These are phyloP conservation scores for Strix uralensis DNA, from an alignment of 2,113 vertebrate genomes.

Conservation along the genomic window DNA sequence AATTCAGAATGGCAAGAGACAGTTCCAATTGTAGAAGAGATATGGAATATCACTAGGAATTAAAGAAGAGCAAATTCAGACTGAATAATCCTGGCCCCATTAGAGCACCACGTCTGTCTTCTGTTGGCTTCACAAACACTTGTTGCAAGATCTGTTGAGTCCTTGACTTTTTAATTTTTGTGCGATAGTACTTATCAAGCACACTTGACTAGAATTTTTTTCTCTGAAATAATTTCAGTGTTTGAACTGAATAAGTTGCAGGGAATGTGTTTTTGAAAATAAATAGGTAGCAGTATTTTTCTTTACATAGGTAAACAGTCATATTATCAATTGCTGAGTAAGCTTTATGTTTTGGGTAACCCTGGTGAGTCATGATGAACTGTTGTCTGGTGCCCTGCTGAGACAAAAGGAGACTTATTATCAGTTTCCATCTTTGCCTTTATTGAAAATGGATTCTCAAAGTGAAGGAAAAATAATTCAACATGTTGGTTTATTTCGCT, in stretches of 20 bases:
- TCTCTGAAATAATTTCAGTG: neutral
- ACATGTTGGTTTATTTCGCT: neutral
- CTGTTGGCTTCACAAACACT: neutral
- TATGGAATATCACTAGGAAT: neutral
- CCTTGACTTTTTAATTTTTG: neutral
- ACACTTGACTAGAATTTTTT: neutral
- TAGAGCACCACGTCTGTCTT: neutral
- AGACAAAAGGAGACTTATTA: neutral
- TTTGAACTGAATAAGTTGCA: neutral
- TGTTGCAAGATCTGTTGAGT: neutral
- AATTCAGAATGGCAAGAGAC: neutral
- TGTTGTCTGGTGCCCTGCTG: neutral
- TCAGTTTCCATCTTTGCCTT: neutral
- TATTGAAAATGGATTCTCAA: neutral
- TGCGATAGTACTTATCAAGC: neutral
- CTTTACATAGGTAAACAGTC: neutral
- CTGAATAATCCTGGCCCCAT: neutral
- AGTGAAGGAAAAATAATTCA: neutral
- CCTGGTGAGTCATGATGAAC: neutral
- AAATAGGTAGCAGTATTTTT: neutral
- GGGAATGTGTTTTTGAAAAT: neutral
- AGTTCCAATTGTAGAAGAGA: neutral
- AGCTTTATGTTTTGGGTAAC: neutral
- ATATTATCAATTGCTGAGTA: neutral
- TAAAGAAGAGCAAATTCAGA: neutral